Base-by-base conservation (phyloP, 2,888 invertebrate species). In the Hermaeophaga mercurialis region DNA sequence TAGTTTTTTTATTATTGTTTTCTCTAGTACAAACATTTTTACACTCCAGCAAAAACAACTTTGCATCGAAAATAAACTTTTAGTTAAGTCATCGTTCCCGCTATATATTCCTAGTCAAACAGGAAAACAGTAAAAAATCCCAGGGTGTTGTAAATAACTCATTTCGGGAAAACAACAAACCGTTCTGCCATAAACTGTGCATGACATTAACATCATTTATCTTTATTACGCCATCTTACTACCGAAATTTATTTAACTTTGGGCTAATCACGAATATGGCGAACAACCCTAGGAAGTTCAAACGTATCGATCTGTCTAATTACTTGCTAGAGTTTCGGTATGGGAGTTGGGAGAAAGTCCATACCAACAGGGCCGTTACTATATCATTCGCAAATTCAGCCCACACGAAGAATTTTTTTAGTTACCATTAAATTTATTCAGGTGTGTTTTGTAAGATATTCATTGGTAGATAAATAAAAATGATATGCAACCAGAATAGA, bases 181-280 rank as follows among this genome's bases (percentile, higher is more conserved):
- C 41, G 45, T 58, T 54, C 41, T 24, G 36, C 45, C 49, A 50
- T 58, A 55, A 58, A 61, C 56, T 56, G 58, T 58, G 56, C 56
- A 52, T 58, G 56, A 58, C 61, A 54, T 61, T 58, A 61, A 57
- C 49, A 56, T 58, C 61, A 61, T 61, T 56, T 58, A 58, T 61
- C 58, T 61, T 61, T 58, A 58, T 61, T 54, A 61, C 54, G 34
- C 53, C 58, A 56, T 58, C 49, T 61, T 58, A 55, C 44, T 54
- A 38, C 53, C 58, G 28, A 58, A 58, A 61, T 58, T 50, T 58
- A 55, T 55, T 61, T 56, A 56, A 55, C 55, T 55, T 55, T 48
- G 28, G 44, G 55, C 55, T 59, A 59, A 59, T 55, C 59, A 55
- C 59, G 59, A 58, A 58, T 58, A 39, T 55, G 55, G 55, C 47